phyloP scores from a whole-genome alignment of 2,797 vertebrate genomes.

The Dermochelys coriacea region DNA sequence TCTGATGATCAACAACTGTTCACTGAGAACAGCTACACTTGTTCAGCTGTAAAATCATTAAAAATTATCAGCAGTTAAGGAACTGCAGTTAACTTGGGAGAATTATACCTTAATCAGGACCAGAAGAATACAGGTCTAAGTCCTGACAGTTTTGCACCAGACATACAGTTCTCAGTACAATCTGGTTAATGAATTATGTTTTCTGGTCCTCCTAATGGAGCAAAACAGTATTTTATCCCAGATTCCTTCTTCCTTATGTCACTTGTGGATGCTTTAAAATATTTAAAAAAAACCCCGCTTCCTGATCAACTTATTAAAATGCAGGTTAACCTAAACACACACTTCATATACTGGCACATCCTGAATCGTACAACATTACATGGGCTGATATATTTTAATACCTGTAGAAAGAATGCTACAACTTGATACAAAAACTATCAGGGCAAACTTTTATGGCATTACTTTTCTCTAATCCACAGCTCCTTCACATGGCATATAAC shows the following conservation, averaged over 20 bases:
- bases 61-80: constrained; percentile 34
- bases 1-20: constrained; percentile 28
- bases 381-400: neutral
- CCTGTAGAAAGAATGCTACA: neutral
- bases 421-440: neutral
- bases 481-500: constrained; percentile 8
- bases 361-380: neutral
- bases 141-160: constrained; percentile 8
- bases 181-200: constrained; percentile 28
- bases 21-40: neutral
- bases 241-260: neutral
- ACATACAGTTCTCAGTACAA: constrained; percentile 51
- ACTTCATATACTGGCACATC: neutral
- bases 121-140: constrained; percentile 36
- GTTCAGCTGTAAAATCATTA: constrained; percentile 21
- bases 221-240: neutral
- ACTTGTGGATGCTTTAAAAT: neutral
- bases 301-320: neutral
- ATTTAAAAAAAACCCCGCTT: neutral
- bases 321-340: neutral
- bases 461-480: neutral
- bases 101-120: neutral
- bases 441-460: neutral
- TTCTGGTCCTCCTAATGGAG: neutral
- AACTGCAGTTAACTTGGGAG: constrained; percentile 15